phyloP scores from a whole-genome alignment of 2,888 invertebrate genomes.

The Limnephilus marmoratus region DNA sequence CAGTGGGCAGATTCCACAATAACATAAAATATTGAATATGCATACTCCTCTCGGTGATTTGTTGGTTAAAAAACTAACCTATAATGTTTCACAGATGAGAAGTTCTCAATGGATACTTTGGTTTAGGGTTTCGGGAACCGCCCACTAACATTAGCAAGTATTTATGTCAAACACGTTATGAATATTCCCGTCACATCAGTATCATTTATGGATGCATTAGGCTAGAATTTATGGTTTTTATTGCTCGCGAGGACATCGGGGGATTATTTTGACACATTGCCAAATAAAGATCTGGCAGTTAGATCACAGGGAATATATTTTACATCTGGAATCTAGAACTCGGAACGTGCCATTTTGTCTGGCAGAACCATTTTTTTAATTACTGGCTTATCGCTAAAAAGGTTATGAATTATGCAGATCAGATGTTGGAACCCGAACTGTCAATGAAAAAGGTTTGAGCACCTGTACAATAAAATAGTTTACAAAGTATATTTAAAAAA shows the following conservation, averaged over 20 bases:
- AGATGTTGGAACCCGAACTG: background rate
- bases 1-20: background rate
- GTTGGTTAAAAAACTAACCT: background rate
- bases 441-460: background rate
- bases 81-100: conserved; percentile 18
- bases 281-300: background rate
- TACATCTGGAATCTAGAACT: background rate
- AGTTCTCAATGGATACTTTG: background rate
- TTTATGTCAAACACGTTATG: background rate
- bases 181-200: background rate
- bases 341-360: background rate
- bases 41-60: background rate
- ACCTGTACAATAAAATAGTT: background rate
- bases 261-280: background rate
- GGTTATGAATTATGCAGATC: background rate
- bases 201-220: background rate
- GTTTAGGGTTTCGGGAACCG: conserved; percentile 4
- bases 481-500: too few relatives aligned
- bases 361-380: background rate
- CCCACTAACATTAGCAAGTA: background rate
- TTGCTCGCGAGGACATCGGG: background rate
- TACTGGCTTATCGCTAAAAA: background rate
- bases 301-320: background rate
- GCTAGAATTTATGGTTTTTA: background rate
- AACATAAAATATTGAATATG: background rate